These are phyloP conservation scores for Arizona elegans DNA, from an alignment of 2,113 vertebrate genomes.

Conservation along the genomic window DNA sequence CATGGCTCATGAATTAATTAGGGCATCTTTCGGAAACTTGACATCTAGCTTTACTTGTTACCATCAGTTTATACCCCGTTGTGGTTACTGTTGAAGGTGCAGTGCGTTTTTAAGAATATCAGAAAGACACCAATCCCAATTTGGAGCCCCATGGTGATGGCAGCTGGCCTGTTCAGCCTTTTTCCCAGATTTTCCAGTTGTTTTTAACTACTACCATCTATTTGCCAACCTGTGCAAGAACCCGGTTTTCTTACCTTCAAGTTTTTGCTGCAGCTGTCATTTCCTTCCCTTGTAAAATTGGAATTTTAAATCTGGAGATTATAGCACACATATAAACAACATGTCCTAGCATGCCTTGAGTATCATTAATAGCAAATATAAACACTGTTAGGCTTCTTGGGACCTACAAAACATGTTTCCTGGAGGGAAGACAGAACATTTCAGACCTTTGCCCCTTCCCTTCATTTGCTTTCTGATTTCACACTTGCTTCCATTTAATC, in stretches of 20 bases:
- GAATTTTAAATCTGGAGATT: not conserved
- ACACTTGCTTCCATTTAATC: not conserved
- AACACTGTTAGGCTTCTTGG: too few relatives aligned
- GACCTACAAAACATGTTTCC: not conserved
- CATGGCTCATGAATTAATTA: too few relatives aligned
- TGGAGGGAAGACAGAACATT: not conserved
- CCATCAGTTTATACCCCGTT: not conserved
- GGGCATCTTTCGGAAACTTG: too few relatives aligned
- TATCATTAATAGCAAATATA: not conserved
- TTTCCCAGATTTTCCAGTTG: not conserved
- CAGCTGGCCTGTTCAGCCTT: not conserved
- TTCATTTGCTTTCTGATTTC: not conserved
- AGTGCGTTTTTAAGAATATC: not conserved
- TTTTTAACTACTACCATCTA: not conserved
- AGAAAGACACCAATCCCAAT: not conserved
- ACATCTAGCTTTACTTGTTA: not conserved
- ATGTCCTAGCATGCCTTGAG: not conserved
- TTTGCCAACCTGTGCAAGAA: not conserved
- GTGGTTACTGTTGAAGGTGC: not conserved
- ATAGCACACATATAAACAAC: not conserved
- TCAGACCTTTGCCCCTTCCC: too few relatives aligned
- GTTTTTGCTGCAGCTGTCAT: not conserved
- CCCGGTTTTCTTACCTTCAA: not conserved
- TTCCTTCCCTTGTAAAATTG: not conserved
- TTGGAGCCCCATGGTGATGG: not conserved